Evolutionary conservation across 2,113 vertebrate species (phyloP).

Genomic region (Ammospiza caudacuta): DNA sequence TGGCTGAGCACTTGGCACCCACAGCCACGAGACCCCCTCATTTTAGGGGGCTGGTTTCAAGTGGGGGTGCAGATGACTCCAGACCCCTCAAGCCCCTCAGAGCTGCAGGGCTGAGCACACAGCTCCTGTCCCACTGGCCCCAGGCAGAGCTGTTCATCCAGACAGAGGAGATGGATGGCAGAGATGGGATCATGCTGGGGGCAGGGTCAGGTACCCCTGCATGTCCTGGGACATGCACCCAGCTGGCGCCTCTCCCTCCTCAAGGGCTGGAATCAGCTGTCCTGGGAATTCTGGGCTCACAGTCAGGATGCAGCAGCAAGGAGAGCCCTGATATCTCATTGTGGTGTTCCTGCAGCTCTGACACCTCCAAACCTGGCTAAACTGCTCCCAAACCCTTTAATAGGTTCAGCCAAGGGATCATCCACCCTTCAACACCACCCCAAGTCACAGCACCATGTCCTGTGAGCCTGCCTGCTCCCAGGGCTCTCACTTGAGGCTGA

Average conservation of each 20-base stretch:
- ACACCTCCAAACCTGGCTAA: not conserved
- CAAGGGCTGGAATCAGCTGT: not conserved
- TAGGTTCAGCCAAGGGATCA: not conserved
- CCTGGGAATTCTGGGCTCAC: not conserved
- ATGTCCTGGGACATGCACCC: not conserved
- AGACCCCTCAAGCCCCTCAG: not conserved
- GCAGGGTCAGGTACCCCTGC: not conserved
- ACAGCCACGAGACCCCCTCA: not conserved
- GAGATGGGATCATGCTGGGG: not conserved
- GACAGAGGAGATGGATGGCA: not conserved
- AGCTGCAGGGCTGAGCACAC: accelerated
- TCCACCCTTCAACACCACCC: not conserved
- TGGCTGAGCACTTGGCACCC: not conserved
- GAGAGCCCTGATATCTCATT: not conserved
- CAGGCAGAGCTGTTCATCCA: not conserved
- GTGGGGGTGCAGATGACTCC: not conserved
- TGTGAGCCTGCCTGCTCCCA: not conserved
- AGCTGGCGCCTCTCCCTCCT: not conserved
- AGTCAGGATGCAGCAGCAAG: not conserved
- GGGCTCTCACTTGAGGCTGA: accelerated
- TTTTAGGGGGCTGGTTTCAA: not conserved
- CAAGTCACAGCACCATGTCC: not conserved
- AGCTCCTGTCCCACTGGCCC: not conserved
- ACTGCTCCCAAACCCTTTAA: not conserved
- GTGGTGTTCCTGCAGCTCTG: not conserved